A percentile compares a stretch with the other conserved stretches of the same genome.
Evolutionary conservation across 1,140 invertebrate genomes (phyloP).

Genomic region (Lerema accius): DNA sequence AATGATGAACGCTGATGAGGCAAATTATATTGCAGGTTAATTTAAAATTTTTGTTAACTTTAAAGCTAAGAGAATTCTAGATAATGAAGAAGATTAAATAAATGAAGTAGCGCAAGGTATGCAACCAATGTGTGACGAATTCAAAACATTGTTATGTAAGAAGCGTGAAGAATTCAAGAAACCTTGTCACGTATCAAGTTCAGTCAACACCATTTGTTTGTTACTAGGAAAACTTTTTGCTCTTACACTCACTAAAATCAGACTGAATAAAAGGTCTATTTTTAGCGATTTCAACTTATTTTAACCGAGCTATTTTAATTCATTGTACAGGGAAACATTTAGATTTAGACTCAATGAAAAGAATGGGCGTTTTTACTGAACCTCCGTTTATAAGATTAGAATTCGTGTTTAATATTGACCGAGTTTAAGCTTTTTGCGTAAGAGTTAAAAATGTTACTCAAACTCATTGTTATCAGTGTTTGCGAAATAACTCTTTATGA

Average conservation of each 20-base stretch:
- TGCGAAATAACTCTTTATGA: slow-evolving; percentile 43
- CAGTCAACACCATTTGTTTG: slow-evolving; percentile 19
- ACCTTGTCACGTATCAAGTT: slow-evolving; percentile 27
- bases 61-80: too few relatives aligned
- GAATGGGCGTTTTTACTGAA: neutral
- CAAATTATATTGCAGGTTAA: too few relatives aligned
- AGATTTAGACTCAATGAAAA: neutral
- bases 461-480: slow-evolving; percentile 45
- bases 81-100: slow-evolving; percentile 12
- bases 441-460: slow-evolving; percentile 42
- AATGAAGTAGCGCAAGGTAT: neutral
- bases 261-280: neutral
- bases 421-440: slow-evolving; percentile 38
- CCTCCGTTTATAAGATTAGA: neutral
- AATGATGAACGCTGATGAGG: too few relatives aligned
- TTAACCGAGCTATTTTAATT: neutral
- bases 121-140: slow-evolving; percentile 8
- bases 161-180: slow-evolving; percentile 23
- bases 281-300: neutral
- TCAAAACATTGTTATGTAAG: slow-evolving; percentile 23
- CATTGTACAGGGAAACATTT: neutral
- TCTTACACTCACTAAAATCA: neutral
- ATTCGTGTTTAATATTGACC: slow-evolving; percentile 8
- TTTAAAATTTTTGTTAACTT: too few relatives aligned
- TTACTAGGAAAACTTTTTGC: slow-evolving; percentile 29